Evolutionary conservation across 2,797 vertebrate genomes (phyloP).

Genomic region (Gadopsis marmoratus): DNA sequence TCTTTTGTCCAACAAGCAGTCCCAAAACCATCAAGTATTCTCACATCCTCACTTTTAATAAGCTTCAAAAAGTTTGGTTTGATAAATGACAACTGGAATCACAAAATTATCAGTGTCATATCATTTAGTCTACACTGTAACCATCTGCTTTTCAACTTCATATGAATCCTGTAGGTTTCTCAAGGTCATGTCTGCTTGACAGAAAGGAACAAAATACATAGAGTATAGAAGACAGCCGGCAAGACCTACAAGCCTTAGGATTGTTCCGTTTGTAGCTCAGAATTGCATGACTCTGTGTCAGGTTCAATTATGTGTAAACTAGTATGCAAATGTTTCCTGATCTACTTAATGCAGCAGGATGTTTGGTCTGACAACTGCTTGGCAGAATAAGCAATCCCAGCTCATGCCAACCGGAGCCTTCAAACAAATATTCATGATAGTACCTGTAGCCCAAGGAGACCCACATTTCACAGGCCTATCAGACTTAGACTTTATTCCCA

Average conservation of each 20-base stretch:
- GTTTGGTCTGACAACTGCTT: slow-evolving; percentile 60
- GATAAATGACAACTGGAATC: neutral
- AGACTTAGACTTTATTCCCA: slow-evolving; percentile 45
- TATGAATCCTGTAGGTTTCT: neutral
- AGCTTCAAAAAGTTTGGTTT: neutral
- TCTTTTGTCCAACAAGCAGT: neutral
- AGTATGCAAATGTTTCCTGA: slow-evolving; percentile 57
- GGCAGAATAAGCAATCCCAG: slow-evolving; percentile 51
- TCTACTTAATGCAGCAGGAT: slow-evolving; percentile 64
- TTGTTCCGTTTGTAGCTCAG: slow-evolving; percentile 23
- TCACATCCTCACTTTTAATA: neutral
- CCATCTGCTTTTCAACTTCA: neutral
- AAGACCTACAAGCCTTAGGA: neutral
- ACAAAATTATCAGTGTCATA: neutral
- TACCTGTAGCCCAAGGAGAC: slow-evolving; percentile 58
- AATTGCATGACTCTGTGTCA: slow-evolving; percentile 35
- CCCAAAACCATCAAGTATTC: no score
- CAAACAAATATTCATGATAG: slow-evolving; percentile 66
- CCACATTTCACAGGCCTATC: slow-evolving; percentile 38
- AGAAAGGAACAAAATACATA: slow-evolving; percentile 3
- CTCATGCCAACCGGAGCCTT: slow-evolving; percentile 51
- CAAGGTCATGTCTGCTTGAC: neutral
- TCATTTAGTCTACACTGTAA: neutral
- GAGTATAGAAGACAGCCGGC: neutral
- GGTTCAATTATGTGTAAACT: slow-evolving; percentile 47